Conservation (phyloP, 2,888 invertebrate species). For the Boloria euphrosyne region DNA sequence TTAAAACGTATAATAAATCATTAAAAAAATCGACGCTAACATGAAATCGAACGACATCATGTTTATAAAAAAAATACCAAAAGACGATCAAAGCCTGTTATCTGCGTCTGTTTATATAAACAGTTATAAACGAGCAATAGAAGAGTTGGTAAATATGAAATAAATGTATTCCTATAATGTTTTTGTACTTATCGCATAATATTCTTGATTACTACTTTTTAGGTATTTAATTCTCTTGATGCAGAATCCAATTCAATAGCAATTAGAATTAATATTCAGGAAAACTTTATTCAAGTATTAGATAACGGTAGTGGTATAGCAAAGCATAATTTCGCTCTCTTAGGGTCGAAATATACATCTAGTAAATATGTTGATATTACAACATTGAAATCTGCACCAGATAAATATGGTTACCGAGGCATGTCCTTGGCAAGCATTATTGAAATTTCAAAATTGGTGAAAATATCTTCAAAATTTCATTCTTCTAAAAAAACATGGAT, state of each 20-base stretch:
- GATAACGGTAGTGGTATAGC: slow-evolving; percentile 89
- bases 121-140: slow-evolving; percentile 81
- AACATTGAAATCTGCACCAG: slow-evolving; percentile 76
- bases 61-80: slow-evolving; percentile 59
- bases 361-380: slow-evolving; percentile 83
- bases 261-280: slow-evolving; percentile 83
- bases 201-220: slow-evolving; percentile 39
- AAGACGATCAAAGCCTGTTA: slow-evolving; percentile 76
- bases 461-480: slow-evolving; percentile 81
- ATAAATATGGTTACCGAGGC: slow-evolving; percentile 86
- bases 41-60: slow-evolving; percentile 42
- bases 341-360: slow-evolving; percentile 85
- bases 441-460: slow-evolving; percentile 79
- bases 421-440: slow-evolving; percentile 85
- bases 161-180: neutral
- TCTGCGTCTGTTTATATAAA: slow-evolving; percentile 82
- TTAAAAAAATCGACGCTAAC: neutral
- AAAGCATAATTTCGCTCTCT: slow-evolving; percentile 74
- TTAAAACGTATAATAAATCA: too few species aligned
- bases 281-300: slow-evolving; percentile 86
- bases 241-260: slow-evolving; percentile 87
- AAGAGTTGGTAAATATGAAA: slow-evolving; percentile 80
- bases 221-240: slow-evolving; percentile 88
- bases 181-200: neutral
- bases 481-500: slow-evolving; percentile 77